Percentiles rank a stretch among this genome's conserved stretches.
phyloP scores from a whole-genome alignment of 2,888 invertebrate species.

The Scaptomyza polygonia region DNA sequence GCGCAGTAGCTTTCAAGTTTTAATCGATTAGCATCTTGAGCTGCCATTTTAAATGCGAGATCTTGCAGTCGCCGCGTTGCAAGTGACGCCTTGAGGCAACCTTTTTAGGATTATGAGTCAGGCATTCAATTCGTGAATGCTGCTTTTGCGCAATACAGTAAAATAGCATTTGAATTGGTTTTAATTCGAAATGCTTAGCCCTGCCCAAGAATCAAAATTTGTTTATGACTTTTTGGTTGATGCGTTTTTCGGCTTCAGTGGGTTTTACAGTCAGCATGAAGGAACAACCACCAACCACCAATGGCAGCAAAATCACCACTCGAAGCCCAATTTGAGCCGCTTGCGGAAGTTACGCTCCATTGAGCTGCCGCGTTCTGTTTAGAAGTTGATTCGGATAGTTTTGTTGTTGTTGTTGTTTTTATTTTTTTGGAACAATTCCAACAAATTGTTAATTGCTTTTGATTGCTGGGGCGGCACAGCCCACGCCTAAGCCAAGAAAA shows the following conservation, averaged over 20 bases:
- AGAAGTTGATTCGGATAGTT: slow-evolving; percentile 30
- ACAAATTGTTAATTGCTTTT: slow-evolving; percentile 74
- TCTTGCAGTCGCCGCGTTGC: slow-evolving; percentile 21
- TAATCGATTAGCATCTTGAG: slow-evolving; percentile 34
- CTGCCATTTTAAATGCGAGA: slow-evolving; percentile 13
- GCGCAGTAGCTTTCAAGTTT: slow-evolving; percentile 19
- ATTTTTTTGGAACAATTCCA: slow-evolving; percentile 45
- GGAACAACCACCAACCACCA: slow-evolving; percentile 51
- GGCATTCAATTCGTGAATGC: slow-evolving; percentile 12
- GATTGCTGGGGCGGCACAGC: slow-evolving; percentile 57
- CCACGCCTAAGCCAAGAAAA: slow-evolving; percentile 39
- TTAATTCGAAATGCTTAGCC: slow-evolving; percentile 45
- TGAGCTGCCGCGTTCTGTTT: slow-evolving; percentile 38
- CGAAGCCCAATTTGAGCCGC: slow-evolving; percentile 59
- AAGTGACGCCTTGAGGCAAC: slow-evolving; percentile 60
- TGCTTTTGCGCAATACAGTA: slow-evolving; percentile 48
- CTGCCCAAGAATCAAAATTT: slow-evolving; percentile 48
- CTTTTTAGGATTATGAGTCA: slow-evolving; percentile 59
- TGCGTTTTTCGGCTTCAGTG: slow-evolving; percentile 76
- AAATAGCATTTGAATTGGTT: slow-evolving; percentile 18
- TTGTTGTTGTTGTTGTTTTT: not conserved
- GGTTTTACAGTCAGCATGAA: slow-evolving; percentile 60
- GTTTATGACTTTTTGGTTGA: slow-evolving; percentile 63
- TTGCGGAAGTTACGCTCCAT: slow-evolving; percentile 70
- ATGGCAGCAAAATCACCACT: slow-evolving; percentile 18